Conservation (phyloP, 2,888 invertebrate species). For the Athripsodes cinereus region DNA sequence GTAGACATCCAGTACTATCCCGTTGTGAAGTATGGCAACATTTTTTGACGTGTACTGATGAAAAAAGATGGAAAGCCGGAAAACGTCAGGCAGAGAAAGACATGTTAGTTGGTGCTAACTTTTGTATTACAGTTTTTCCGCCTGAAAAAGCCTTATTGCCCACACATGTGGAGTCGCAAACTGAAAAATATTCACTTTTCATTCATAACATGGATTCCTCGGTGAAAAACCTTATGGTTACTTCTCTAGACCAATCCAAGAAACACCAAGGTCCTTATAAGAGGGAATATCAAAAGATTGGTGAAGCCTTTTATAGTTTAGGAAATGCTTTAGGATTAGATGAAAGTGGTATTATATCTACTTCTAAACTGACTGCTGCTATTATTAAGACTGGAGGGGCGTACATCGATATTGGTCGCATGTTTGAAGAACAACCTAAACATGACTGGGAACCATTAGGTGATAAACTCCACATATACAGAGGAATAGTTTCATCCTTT, state of each 20-base stretch:
- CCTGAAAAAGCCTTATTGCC: slow-evolving; percentile 73
- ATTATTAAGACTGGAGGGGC: slow-evolving; percentile 82
- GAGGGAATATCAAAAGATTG: slow-evolving; percentile 86
- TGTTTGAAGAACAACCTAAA: slow-evolving; percentile 87
- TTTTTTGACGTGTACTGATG: slow-evolving; percentile 95
- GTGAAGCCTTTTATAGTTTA: slow-evolving; percentile 77
- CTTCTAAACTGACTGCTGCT: slow-evolving; percentile 68
- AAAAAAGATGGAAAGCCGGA: slow-evolving; percentile 95
- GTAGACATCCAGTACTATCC: slow-evolving; percentile 91
- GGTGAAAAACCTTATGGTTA: slow-evolving; percentile 74
- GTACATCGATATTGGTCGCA: slow-evolving; percentile 81
- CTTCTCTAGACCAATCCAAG: slow-evolving; percentile 80
- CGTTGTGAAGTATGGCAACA: slow-evolving; percentile 92
- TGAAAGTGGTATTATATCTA: slow-evolving; percentile 57
- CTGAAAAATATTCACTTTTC: slow-evolving; percentile 78
- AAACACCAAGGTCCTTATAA: slow-evolving; percentile 80
- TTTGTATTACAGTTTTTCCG: slow-evolving; percentile 83
- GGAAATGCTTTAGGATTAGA: slow-evolving; percentile 81
- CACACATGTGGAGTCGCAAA: slow-evolving; percentile 71
- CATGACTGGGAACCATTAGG: slow-evolving; percentile 86
- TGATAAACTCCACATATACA: slow-evolving; percentile 90
- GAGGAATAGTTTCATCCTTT: slow-evolving; percentile 83
- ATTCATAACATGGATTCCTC: slow-evolving; percentile 82
- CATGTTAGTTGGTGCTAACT: slow-evolving; percentile 81
- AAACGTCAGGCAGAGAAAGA: slow-evolving; percentile 95